Percentiles rank a stretch among this genome's conserved stretches.
Evolutionary conservation across 2,113 vertebrate species (phyloP).

Genomic region (Vulpes vulpes): DNA sequence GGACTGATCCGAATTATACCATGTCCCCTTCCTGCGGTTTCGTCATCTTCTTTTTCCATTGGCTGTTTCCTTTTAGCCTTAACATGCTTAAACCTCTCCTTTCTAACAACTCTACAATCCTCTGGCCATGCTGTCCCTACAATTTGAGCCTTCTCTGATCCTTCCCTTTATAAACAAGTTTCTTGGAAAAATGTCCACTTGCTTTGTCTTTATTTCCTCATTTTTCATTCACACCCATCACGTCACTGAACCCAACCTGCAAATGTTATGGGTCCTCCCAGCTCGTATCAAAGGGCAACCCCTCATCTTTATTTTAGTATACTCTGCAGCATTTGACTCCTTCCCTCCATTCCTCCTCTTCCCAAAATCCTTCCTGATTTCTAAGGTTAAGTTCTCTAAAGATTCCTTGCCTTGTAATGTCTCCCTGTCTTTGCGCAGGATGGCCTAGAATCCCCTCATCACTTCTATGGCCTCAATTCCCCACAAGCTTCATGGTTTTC

Average conservation of each 20-base stretch:
- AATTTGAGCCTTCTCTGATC: background rate
- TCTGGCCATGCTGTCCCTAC: background rate
- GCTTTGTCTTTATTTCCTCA: background rate
- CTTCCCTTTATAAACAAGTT: background rate
- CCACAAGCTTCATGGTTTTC: background rate
- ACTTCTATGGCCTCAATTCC: background rate
- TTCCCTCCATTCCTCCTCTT: background rate
- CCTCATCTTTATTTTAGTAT: background rate
- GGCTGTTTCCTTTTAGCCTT: background rate
- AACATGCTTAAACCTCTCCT: background rate
- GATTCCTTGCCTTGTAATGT: background rate
- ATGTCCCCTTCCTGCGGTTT: background rate
- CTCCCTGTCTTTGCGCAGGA: background rate
- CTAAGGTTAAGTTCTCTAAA: background rate
- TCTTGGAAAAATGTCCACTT: background rate
- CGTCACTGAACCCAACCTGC: background rate
- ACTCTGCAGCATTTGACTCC: background rate
- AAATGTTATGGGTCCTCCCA: background rate
- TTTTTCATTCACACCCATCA: background rate
- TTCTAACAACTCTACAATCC: background rate
- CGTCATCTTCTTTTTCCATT: background rate
- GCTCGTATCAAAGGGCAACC: background rate
- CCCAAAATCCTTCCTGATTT: background rate
- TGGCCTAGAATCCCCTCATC: background rate
- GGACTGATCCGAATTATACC: background rate